These are phyloP conservation scores for Patella vulgata DNA, from an alignment of 1,140 invertebrate genomes.

Conservation along the genomic window DNA sequence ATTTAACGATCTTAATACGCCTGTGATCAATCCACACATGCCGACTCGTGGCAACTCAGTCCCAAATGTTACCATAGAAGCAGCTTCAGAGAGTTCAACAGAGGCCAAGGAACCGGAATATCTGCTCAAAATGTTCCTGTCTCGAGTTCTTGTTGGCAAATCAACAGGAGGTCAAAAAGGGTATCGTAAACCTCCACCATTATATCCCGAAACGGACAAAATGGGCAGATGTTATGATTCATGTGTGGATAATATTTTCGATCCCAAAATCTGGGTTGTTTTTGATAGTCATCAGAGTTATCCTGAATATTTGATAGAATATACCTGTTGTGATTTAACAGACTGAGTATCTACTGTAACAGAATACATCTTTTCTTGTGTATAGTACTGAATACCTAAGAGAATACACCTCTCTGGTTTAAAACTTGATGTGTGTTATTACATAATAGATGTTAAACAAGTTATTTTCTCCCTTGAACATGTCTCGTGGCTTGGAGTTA, in stretches of 20 bases:
- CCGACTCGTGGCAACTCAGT: background rate
- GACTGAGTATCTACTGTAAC: background rate
- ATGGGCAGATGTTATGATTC: slow-evolving; percentile 51
- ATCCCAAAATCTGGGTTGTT: slow-evolving; percentile 51
- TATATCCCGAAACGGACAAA: slow-evolving; percentile 33
- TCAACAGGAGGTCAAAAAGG: slow-evolving; percentile 39
- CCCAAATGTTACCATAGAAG: background rate
- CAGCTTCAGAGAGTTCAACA: background rate
- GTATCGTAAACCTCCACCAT: slow-evolving; percentile 42
- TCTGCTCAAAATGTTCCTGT: slow-evolving; percentile 50
- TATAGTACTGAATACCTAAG: no score
- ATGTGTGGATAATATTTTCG: slow-evolving; percentile 49
- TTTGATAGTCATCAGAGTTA: slow-evolving; percentile 56
- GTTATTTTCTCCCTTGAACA: no score
- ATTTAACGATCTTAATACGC: background rate
- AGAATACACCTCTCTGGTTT: no score
- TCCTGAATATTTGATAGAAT: slow-evolving; percentile 54
- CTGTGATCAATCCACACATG: background rate
- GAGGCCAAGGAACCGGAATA: slow-evolving; percentile 4
- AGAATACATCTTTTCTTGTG: no score
- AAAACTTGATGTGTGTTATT: no score
- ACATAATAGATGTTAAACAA: no score
- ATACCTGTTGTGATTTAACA: slow-evolving; percentile 13
- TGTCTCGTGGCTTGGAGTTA: no score
- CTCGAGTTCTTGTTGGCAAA: slow-evolving; percentile 45